Base-by-base conservation (phyloP, 92 coral and sea anemone genomes). In the Ricordea florida region DNA sequence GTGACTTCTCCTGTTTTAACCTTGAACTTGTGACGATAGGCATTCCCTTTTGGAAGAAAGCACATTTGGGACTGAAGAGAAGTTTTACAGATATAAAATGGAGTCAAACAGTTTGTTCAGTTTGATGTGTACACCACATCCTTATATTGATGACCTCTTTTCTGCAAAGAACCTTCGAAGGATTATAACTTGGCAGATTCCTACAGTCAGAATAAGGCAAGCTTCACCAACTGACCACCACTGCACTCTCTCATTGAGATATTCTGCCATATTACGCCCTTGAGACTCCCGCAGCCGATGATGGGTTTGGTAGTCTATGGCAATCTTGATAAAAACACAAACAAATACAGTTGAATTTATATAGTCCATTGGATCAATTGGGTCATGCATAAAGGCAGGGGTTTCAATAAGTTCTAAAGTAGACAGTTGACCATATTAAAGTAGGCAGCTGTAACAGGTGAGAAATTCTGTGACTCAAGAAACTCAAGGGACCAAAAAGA, bases 141-240 rank as follows among this genome's bases (percentile, higher is more conserved):
- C 46, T 78, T 79, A 96, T 63, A 96, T 96, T 55, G 93, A 83
- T 26, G 99, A 96, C 71, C 99, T 87, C 80, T 91, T 96, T 48
- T 96, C 99, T 2, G 99, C 97, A 68, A 96, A 96, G 83, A 96
- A 96, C 51, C 89, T 85, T 21, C 99, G 80, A 38, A 96, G 91
- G 26, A 96, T 85, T 56, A 96, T 85, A 44, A 96, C 99, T 80
- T 96, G 99, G 52, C 89, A 80, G 69, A 96, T 96, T 27, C 99
- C 97, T 27, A 96, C 90, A 10, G 79, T 55, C 14, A 96, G 71
- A 34, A 96, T 89, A 22, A 96, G 96, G 13, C 85, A 57, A n/a
- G 99, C 90, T 25, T 93, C 93, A n/a, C 99, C 99, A 48, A 92
- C 67, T 0, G 99, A 96, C 99, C 99, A 96, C 74, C 90, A 96